These are phyloP conservation scores for Graphium colonna DNA, from an alignment of 2,888 invertebrate genomes.

Conservation along the genomic window DNA sequence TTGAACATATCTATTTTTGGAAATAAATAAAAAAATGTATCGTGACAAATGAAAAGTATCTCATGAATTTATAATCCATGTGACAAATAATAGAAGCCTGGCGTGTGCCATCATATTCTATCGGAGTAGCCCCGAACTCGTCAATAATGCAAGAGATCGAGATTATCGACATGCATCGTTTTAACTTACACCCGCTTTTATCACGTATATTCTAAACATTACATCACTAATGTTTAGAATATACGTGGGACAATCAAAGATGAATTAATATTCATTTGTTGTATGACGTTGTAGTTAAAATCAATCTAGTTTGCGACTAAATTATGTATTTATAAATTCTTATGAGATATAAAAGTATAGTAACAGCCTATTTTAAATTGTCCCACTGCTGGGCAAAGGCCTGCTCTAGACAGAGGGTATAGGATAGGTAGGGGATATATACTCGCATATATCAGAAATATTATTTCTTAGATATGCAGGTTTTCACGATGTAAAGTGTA, in stretches of 20 bases:
- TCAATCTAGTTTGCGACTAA: background rate
- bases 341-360: too few species aligned
- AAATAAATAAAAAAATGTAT: conserved; percentile 2
- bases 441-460: too few species aligned
- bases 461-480: too few species aligned
- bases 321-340: too few species aligned
- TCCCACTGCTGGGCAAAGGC: too few species aligned
- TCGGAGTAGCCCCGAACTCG: conserved; percentile 55
- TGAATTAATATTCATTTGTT: background rate
- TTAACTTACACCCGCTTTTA: conserved; percentile 61
- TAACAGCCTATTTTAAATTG: too few species aligned
- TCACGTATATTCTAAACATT: too few species aligned
- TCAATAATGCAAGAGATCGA: conserved; percentile 71
- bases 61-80: conserved; percentile 51
- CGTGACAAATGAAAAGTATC: conserved; percentile 32
- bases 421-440: too few species aligned
- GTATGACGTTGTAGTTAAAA: too few species aligned
- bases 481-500: too few species aligned
- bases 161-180: conserved; percentile 74
- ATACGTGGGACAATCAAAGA: conserved; percentile 25
- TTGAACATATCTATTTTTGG: too few species aligned
- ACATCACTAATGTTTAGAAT: conserved; percentile 41
- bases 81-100: conserved; percentile 60
- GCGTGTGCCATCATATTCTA: conserved; percentile 74
- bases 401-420: too few species aligned